Base-by-base conservation (phyloP, 2,888 invertebrate species). In the Campaea margaritaria region DNA sequence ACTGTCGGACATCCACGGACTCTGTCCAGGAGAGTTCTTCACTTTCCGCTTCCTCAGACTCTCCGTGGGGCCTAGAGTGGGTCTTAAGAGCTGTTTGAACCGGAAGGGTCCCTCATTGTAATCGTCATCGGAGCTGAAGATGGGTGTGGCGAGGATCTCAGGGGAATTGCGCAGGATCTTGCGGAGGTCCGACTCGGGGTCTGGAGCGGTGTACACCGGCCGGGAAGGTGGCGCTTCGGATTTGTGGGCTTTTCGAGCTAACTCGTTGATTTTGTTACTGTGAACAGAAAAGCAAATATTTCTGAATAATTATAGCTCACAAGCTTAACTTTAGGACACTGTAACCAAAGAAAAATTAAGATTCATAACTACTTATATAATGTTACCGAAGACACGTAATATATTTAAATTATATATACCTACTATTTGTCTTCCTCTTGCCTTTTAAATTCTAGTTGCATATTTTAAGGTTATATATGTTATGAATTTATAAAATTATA, bases 31-130 rank as follows among this genome's bases (percentile, higher is more conserved):
- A 0, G 89, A 85, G 52, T 86, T 90, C 2, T 88, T 85, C 0
- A 93, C 94, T 81, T 94, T 95, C 14, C 95, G 87, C 74, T 95
- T 95, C 16, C 95, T 89, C 50, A 95, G 84, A 44, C 95, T 95
- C 68, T 95, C 95, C 0, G 95, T 96, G 0, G 95, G 95, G 1
- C 95, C 94, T 57, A 94, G 86, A 0, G 95, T 95, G 0, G 95
- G 95, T 64, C 95, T 85, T 2, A 96, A 79, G 12, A 95, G 79
- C 70, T 95, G 94, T 47, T 95, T 92, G 74, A 95, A 95, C 72
- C 95, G 94, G 78, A 95, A 95, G 0, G 95, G 95, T 0, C 95
- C 95, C 44, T 93, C 93, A 10, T 93, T 93, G 68, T 94, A 94
- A 65, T 94, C 94, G 13, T 91, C 89, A 28, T 93, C 93, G 0